These are phyloP conservation scores for Dinothrombium tinctorium DNA, from an alignment of 1,140 invertebrate genomes.

Conservation along the genomic window DNA sequence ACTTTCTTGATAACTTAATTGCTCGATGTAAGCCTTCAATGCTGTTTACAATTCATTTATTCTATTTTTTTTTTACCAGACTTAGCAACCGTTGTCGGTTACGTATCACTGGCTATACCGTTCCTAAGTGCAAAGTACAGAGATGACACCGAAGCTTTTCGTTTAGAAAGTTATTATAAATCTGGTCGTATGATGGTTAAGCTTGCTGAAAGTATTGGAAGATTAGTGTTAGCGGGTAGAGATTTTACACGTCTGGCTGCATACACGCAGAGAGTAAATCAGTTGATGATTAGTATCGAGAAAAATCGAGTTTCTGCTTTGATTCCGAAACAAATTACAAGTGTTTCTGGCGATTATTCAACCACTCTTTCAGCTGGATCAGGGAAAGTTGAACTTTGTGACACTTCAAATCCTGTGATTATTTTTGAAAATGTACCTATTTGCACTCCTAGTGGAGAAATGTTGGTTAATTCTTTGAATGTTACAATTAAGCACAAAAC, in stretches of 20 bases:
- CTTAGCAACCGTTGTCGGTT: slow-evolving; percentile 78
- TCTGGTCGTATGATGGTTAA: slow-evolving; percentile 90
- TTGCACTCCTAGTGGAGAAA: slow-evolving; percentile 88
- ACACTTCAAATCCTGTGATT: slow-evolving; percentile 8
- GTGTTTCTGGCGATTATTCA: neutral
- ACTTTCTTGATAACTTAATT: slow-evolving; percentile 80
- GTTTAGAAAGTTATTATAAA: slow-evolving; percentile 62
- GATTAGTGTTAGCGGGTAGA: slow-evolving; percentile 70
- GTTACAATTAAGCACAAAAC: slow-evolving; percentile 26
- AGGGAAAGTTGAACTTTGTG: slow-evolving; percentile 9
- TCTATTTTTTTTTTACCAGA: slow-evolving; percentile 32
- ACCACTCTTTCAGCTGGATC: neutral
- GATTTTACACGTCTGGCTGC: slow-evolving; percentile 82
- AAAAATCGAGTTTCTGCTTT: slow-evolving; percentile 24
- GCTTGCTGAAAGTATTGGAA: slow-evolving; percentile 83
- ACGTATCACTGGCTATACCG: slow-evolving; percentile 76
- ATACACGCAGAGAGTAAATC: slow-evolving; percentile 61
- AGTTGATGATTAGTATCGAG: slow-evolving; percentile 58
- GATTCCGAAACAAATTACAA: neutral
- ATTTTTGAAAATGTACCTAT: slow-evolving; percentile 74
- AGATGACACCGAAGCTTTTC: neutral
- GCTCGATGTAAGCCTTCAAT: slow-evolving; percentile 92
- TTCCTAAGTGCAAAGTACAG: slow-evolving; percentile 38
- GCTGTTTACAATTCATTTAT: slow-evolving; percentile 15
- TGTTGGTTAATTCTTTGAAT: slow-evolving; percentile 60